Percentiles rank a stretch among this genome's conserved stretches.
phyloP scores from a whole-genome alignment of 1,140 invertebrate species.

The Cepaea nemoralis region DNA sequence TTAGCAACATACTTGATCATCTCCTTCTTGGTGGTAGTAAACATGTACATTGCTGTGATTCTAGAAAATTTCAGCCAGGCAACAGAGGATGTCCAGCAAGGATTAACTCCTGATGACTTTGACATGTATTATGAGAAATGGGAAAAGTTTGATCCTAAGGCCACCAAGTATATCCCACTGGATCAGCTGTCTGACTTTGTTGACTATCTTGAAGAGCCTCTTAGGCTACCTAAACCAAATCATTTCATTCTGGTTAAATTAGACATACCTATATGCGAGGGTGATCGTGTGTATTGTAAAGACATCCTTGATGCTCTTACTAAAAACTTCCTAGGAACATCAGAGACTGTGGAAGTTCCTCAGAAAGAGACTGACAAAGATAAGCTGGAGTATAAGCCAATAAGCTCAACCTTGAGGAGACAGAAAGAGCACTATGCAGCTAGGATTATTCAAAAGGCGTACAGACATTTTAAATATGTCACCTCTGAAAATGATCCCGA shows the following conservation, averaged over 20 bases:
- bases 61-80: slow-evolving; percentile 98
- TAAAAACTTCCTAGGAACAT: slow-evolving; percentile 94
- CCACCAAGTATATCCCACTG: slow-evolving; percentile 95
- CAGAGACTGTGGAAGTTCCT: slow-evolving; percentile 73
- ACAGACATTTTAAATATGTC: slow-evolving; percentile 73
- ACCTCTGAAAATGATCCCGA: slow-evolving; percentile 39
- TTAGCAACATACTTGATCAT: slow-evolving; percentile 96
- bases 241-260: slow-evolving; percentile 98
- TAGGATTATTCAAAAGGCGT: slow-evolving; percentile 92
- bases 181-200: slow-evolving; percentile 94
- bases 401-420: slow-evolving; percentile 92
- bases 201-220: slow-evolving; percentile 78
- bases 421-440: slow-evolving; percentile 97
- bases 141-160: slow-evolving; percentile 98
- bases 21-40: slow-evolving; percentile 97
- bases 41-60: slow-evolving; percentile 99
- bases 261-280: slow-evolving; percentile 98
- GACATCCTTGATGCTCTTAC: slow-evolving; percentile 95
- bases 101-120: slow-evolving; percentile 97
- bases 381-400: slow-evolving; percentile 89
- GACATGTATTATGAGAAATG: slow-evolving; percentile 99
- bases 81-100: slow-evolving; percentile 98
- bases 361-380: slow-evolving; percentile 81
- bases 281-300: slow-evolving; percentile 95
- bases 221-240: slow-evolving; percentile 94